These are phyloP conservation scores for Nasonovia ribisnigri DNA, from an alignment of 2,888 invertebrate species.

Conservation along the genomic window DNA sequence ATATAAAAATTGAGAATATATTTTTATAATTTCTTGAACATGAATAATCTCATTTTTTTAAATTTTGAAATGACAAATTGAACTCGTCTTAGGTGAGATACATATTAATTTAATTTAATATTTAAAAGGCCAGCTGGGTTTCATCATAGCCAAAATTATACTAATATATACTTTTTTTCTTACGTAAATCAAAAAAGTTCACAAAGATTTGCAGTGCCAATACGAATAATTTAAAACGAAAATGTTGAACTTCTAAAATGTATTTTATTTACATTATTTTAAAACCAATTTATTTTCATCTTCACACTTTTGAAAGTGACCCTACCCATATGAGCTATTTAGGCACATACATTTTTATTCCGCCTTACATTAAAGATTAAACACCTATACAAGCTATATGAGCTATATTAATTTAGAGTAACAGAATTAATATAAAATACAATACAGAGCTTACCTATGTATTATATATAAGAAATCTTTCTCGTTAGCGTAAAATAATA, in stretches of 20 bases:
- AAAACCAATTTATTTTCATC: neutral
- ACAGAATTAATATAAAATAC: neutral
- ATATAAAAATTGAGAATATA: neutral
- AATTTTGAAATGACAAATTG: neutral
- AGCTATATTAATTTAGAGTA: neutral
- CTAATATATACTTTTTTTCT: neutral
- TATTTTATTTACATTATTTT: neutral
- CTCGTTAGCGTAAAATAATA: neutral
- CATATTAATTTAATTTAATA: neutral
- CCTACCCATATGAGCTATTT: neutral
- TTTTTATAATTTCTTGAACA: neutral
- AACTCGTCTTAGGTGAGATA: neutral
- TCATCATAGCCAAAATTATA: neutral
- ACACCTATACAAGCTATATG: no score
- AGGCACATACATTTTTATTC: neutral
- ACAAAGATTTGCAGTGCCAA: neutral
- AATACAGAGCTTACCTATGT: neutral
- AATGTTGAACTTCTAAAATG: neutral
- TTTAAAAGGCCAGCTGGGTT: neutral
- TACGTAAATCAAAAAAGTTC: neutral
- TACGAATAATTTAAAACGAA: neutral
- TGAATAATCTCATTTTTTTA: neutral
- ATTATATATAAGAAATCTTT: neutral
- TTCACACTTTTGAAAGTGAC: neutral
- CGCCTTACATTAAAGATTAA: no score